A percentile compares a stretch with the other conserved stretches of the same genome.
These are phyloP conservation scores for Cromileptes altivelis DNA, from an alignment of 2,113 vertebrate species.

Conservation along the genomic window DNA sequence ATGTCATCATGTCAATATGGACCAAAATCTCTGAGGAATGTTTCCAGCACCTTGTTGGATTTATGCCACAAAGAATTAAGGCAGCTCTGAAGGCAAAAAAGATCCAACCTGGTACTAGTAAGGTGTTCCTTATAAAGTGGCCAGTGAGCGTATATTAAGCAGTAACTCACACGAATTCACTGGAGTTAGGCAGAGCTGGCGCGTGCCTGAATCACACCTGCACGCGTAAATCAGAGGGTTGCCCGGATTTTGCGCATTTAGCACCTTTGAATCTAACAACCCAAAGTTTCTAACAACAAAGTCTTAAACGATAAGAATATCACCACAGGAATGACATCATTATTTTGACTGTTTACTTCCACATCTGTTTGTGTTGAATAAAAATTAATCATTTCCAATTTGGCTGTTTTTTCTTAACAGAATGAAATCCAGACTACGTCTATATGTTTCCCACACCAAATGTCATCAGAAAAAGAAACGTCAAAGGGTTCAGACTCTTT, in stretches of 20 bases:
- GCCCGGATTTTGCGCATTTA: neutral
- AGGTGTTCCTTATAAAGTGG: too few relatives aligned
- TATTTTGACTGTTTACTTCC: neutral
- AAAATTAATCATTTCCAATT: too few relatives aligned
- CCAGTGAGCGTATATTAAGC: neutral
- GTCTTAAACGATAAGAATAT: neutral
- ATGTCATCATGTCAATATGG: too few relatives aligned
- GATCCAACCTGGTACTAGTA: too few relatives aligned
- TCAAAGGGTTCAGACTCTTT: neutral
- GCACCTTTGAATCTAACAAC: neutral
- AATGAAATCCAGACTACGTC: neutral
- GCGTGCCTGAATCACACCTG: neutral
- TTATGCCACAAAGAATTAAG: too few relatives aligned
- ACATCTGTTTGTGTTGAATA: neutral
- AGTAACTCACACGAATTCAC: neutral
- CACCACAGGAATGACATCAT: neutral
- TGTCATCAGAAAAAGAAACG: neutral
- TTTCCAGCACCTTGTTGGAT: too few relatives aligned
- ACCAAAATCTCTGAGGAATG: too few relatives aligned
- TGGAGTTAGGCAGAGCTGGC: neutral
- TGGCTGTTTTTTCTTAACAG: neutral
- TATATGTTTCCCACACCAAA: neutral
- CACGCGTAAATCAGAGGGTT: constrained; percentile 15
- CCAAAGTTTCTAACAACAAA: neutral
- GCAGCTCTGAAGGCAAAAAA: too few relatives aligned